Evolutionary conservation across 2,888 invertebrate genomes (phyloP).

Genomic region (Scaptomyza flava): DNA sequence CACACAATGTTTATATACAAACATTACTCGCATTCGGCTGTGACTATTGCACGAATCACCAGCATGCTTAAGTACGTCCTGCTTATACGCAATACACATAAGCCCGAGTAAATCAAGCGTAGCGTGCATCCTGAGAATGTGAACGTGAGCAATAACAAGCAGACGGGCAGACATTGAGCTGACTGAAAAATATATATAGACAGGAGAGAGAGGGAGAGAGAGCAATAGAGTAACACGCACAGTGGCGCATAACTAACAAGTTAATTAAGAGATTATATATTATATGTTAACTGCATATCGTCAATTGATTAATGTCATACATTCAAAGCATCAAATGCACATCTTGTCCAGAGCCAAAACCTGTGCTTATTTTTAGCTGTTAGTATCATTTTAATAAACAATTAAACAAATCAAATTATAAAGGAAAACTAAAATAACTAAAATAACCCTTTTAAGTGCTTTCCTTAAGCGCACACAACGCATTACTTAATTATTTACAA

Average conservation of each 20-base stretch:
- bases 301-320: neutral
- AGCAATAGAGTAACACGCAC: slow-evolving; percentile 22
- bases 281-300: neutral
- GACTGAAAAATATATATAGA: too few species aligned
- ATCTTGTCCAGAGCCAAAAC: neutral
- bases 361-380: too few species aligned
- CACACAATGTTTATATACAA: neutral
- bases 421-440: neutral
- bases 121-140: slow-evolving; percentile 50
- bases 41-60: slow-evolving; percentile 5
- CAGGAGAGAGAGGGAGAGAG: slow-evolving; percentile 12
- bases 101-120: slow-evolving; percentile 31
- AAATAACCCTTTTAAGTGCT: neutral
- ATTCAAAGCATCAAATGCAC: too few species aligned
- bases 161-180: slow-evolving; percentile 45
- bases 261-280: neutral
- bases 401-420: too few species aligned
- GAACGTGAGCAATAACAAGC: slow-evolving; percentile 61
- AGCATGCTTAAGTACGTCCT: slow-evolving; percentile 2
- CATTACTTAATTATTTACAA: neutral
- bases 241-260: slow-evolving; percentile 14
- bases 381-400: too few species aligned
- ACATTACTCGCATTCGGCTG: slow-evolving; percentile 6
- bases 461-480: neutral
- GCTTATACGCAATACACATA: neutral